These are phyloP conservation scores for Drosophila picticornis DNA, from an alignment of 2,888 invertebrate genomes.

Conservation along the genomic window DNA sequence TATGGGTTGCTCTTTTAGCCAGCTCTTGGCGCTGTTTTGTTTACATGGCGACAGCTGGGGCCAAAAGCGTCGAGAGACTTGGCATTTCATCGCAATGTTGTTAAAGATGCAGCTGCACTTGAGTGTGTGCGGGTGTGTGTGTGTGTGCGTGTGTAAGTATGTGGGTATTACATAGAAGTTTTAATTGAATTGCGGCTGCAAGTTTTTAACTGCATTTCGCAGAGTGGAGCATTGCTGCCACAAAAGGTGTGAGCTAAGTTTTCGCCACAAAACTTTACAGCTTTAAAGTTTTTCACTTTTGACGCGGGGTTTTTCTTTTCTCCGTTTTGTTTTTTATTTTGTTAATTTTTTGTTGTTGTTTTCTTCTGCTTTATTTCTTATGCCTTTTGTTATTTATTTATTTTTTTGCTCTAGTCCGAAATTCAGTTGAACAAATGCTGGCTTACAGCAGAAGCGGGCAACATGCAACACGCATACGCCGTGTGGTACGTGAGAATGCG, in stretches of 20 bases:
- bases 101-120: slow-evolving; percentile 19
- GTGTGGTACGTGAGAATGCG: slow-evolving; percentile 4
- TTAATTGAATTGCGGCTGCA: slow-evolving; percentile 79
- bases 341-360: slow-evolving; percentile 6
- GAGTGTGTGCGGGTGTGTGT: slow-evolving; percentile 2
- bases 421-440: slow-evolving; percentile 47
- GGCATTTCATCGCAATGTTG: slow-evolving; percentile 40
- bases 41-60: slow-evolving; percentile 72
- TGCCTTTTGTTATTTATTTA: not conserved
- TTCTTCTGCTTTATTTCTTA: not conserved
- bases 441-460: slow-evolving; percentile 3
- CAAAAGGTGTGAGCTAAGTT: slow-evolving; percentile 67
- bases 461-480: slow-evolving; percentile 27
- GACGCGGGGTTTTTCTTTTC: slow-evolving; percentile 34
- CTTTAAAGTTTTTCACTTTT: slow-evolving; percentile 68
- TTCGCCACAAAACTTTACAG: slow-evolving; percentile 60
- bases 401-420: not conserved
- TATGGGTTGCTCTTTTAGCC: slow-evolving; percentile 60
- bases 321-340: slow-evolving; percentile 7
- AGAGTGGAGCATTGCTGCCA: slow-evolving; percentile 16
- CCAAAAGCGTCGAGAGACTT: slow-evolving; percentile 20
- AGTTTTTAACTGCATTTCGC: slow-evolving; percentile 76
- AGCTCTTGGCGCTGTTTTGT: slow-evolving; percentile 58
- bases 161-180: slow-evolving; percentile 66
- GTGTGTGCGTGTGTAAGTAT: slow-evolving; percentile 13